These are phyloP conservation scores for Petromus typicus DNA, from an alignment of 2,113 vertebrate genomes.

Conservation along the genomic window DNA sequence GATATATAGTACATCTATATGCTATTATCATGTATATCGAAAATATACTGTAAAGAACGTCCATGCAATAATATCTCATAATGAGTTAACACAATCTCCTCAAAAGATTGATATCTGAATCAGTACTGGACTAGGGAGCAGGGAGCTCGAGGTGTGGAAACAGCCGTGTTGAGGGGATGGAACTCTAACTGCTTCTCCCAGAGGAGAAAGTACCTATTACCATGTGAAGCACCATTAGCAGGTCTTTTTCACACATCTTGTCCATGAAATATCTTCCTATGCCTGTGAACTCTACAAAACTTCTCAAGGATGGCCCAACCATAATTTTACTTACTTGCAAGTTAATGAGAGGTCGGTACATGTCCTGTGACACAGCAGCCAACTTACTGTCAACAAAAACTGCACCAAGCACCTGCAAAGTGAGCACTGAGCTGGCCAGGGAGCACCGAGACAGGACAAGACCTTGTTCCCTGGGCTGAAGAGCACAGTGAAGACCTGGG, in stretches of 20 bases:
- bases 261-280: neutral
- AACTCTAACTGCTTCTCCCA: neutral
- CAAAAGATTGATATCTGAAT: neutral
- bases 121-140: neutral
- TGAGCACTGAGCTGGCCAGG: too few relatives aligned
- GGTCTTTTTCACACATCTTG: neutral
- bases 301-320: neutral
- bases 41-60: too few relatives aligned
- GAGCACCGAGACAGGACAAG: neutral
- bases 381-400: neutral
- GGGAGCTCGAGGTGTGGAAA: neutral
- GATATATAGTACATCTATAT: too few relatives aligned
- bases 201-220: neutral
- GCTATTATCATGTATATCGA: too few relatives aligned
- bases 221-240: neutral
- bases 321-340: neutral
- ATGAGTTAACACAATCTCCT: neutral
- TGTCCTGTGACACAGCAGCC: neutral
- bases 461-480: neutral
- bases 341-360: neutral
- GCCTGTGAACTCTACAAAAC: neutral
- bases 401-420: neutral
- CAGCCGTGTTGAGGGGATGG: neutral
- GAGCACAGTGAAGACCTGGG: neutral
- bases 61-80: too few relatives aligned